Base-by-base conservation (phyloP, 1,140 invertebrate genomes). In the Stegodyphus dumicola region DNA sequence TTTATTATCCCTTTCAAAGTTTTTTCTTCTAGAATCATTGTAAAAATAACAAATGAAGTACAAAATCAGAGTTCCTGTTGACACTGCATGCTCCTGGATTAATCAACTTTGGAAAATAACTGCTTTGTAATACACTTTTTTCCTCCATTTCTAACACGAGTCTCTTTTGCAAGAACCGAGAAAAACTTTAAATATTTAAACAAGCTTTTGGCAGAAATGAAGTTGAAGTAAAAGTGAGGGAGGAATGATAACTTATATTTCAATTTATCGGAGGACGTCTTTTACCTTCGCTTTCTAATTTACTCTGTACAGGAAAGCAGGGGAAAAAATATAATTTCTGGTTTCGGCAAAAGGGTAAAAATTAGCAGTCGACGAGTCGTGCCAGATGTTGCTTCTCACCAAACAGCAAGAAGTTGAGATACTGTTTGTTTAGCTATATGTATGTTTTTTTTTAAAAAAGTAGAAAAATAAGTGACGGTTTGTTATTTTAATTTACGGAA, bases 111-210 rank as follows among this genome's bases (percentile, higher is more conserved):
- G 5, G 67, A 75, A 83, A 83, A 83, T 73, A 83, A 83, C 69
- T 83, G 53, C 7, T 11, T 70, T 17, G 7, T 7, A n/a, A 74
- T 48, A 66, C 49, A 71, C n/a, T 48, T 10, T 65, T 83, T 80
- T 80, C 74, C 75, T 83, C 66, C 33, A 6, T 17, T 51, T 66
- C 64, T 65, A 51, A 65, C 13, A 33, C 51, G 49, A 65, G 18
- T 53, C 15, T 48, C 54, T 10, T 65, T 66, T n/a, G 60, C 17
- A 83, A 75, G 66, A 83, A 75, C 70, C n/a, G 10, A 10, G 51
- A 17, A 65, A 65, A 65, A 75, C 53, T 83, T 83, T 83, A 83
- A 83, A 83, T 83, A 83, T 83, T 83, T 83, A 83, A 83, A 83
- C 80, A 83, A 83, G 80, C 80, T 83, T 33, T 83, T 75, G 18